phyloP scores from a whole-genome alignment of 2,888 invertebrate species.

The Xanthia togata region DNA sequence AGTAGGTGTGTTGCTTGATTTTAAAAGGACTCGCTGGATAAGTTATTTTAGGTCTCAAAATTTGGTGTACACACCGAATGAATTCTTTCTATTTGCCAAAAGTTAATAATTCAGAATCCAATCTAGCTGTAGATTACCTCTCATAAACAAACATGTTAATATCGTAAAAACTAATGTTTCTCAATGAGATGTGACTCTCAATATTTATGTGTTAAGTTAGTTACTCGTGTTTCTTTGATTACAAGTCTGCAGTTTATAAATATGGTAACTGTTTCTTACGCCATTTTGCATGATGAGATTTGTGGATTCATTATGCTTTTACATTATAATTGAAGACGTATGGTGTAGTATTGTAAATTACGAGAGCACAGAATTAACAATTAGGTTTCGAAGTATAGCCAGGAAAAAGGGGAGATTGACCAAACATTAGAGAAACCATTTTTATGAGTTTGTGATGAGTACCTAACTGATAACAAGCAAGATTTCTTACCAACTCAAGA shows the following conservation, averaged over 20 bases:
- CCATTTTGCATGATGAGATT: conserved; percentile 3
- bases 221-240: conserved; percentile 37
- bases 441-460: not conserved
- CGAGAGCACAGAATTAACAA: not conserved
- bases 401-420: not conserved
- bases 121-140: conserved; percentile 36
- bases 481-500: not conserved
- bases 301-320: not conserved
- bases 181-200: conserved; percentile 16
- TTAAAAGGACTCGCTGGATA: too few relatives aligned
- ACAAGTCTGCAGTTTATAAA: conserved; percentile 17
- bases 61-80: not conserved
- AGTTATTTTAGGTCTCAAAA: not conserved
- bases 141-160: conserved; percentile 50
- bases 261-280: conserved; percentile 6
- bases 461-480: not conserved
- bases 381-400: not conserved
- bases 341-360: not conserved
- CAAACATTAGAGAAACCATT: not conserved
- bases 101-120: conserved; percentile 24
- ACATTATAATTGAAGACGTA: not conserved
- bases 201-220: conserved; percentile 31
- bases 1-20: too few relatives aligned
- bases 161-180: conserved; percentile 53
- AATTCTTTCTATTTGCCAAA: not conserved